Evolutionary conservation across 2,797 vertebrate species (phyloP).

Genomic region (Myotis vivesi): DNA sequence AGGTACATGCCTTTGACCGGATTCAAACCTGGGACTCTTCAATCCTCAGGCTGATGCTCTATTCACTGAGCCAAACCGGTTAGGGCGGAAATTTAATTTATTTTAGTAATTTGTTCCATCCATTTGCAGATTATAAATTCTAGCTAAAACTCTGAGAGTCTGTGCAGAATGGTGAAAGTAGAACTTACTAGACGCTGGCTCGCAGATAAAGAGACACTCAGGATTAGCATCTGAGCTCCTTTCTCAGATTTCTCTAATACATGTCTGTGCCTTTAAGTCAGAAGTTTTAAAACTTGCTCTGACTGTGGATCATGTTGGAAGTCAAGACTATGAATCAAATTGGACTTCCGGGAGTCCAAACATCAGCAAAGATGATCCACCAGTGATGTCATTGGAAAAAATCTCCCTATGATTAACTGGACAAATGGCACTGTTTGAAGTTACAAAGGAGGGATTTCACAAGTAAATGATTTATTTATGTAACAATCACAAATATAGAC

Average conservation of each 20-base stretch:
- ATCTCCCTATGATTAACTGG: not conserved
- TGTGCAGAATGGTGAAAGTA: not conserved
- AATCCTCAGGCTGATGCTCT: too few relatives aligned
- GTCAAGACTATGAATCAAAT: not conserved
- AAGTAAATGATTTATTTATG: conserved; percentile 17
- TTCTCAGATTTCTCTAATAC: not conserved
- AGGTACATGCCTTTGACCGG: too few relatives aligned
- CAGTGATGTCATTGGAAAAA: conserved; percentile 19
- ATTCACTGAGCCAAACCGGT: too few relatives aligned
- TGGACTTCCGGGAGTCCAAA: not conserved
- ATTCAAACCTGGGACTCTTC: too few relatives aligned
- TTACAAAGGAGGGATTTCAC: conserved; percentile 24
- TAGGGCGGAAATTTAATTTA: not conserved
- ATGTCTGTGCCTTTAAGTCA: not conserved
- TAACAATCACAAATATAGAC: not conserved
- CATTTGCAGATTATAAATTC: conserved; percentile 41
- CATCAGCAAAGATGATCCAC: conserved; percentile 30
- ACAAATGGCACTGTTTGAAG: not conserved
- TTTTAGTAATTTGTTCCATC: not conserved
- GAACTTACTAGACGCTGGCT: not conserved
- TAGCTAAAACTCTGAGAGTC: not conserved
- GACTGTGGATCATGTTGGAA: not conserved
- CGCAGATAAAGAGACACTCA: not conserved
- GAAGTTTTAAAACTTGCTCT: conserved; percentile 41
- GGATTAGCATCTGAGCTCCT: not conserved